Base-by-base conservation (phyloP, 2,113 vertebrate species). In the Chinchilla lanigera region DNA sequence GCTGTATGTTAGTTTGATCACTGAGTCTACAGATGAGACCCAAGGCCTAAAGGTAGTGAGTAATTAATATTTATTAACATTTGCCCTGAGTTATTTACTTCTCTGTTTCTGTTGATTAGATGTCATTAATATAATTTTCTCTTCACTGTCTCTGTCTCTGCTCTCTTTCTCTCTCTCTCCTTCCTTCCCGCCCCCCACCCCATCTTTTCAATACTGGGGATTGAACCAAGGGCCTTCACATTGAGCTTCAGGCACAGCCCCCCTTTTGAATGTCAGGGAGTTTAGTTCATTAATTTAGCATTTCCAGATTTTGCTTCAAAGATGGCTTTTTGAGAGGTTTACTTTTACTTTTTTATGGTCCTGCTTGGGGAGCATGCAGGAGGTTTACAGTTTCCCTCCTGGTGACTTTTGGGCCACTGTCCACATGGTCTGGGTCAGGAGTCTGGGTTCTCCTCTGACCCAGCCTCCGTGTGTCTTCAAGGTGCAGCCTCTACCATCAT, bases 351-450 rank as follows among this genome's bases (percentile, higher is more conserved):
- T 93, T 81, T 47, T 28, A 2, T 7, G 5, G 16, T 1, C 35
- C 33, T 82, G 0, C 35, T 35, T 30, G 0, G 1, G 11, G 9
- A 52, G 3, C 4, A n/a, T 14, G 19, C 7, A 14, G 30, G 13
- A 84, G n/a, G n/a, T 67, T 54, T 54, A 5, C 14, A 28, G 33
- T 30, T 88, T 65, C 86, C 67, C 58, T 50, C 89, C 54, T n/a
- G 1, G 44, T 8, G 54, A 80, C 63, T 67, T n/a, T 56, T 10
- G 24, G 73, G 28, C 50, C 35, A 5, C 38, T 38, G n/a, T 86
- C 54, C 24, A 50, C 38, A 50, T 41, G 30, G 65, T 38, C 7
- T 0, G 0, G 13, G 11, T 19, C 5, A 1, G 10, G 54, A 30
- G 7, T 14, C 13, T 90, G 41, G 17, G n/a, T 63, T 60, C 50